phyloP scores from a whole-genome alignment of 2,888 invertebrate genomes.

The Pyrrhopygopsis socrates region DNA sequence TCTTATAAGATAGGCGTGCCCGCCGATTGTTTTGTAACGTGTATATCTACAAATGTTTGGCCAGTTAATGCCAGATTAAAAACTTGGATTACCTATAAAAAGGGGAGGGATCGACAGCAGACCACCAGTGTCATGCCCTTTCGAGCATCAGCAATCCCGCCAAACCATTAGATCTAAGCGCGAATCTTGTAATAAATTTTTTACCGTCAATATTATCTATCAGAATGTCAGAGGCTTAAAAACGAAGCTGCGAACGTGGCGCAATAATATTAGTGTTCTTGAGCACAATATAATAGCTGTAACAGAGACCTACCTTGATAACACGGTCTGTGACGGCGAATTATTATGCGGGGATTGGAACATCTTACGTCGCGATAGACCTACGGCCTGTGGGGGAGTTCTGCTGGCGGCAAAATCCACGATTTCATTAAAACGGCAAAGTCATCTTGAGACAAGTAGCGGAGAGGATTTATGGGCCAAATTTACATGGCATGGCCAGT shows the following conservation, averaged over 20 bases:
- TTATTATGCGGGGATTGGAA: constrained; percentile 36
- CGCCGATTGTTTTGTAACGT: not conserved
- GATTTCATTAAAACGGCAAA: constrained; percentile 28
- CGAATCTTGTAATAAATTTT: not conserved
- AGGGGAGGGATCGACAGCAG: not conserved
- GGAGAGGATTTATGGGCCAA: constrained; percentile 61
- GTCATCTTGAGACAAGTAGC: constrained; percentile 38
- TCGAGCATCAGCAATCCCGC: not conserved
- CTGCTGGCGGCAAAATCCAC: constrained; percentile 35
- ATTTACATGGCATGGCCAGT: constrained; percentile 31
- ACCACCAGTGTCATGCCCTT: not conserved
- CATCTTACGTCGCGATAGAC: constrained; percentile 51
- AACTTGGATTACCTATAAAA: not conserved
- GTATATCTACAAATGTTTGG: not conserved
- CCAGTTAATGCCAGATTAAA: constrained; percentile 9
- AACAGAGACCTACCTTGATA: constrained; percentile 57
- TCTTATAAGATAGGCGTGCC: not conserved
- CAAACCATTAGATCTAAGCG: not conserved
- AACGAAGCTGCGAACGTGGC: constrained; percentile 52
- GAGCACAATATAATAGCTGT: constrained; percentile 40
- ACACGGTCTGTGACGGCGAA: constrained; percentile 38
- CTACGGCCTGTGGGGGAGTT: constrained; percentile 47
- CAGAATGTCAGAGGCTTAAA: constrained; percentile 67
- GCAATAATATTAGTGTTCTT: not conserved
- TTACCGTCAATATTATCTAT: constrained; percentile 14